phyloP scores from a whole-genome alignment of 1,140 invertebrate species.

The Drosophila orosa region DNA sequence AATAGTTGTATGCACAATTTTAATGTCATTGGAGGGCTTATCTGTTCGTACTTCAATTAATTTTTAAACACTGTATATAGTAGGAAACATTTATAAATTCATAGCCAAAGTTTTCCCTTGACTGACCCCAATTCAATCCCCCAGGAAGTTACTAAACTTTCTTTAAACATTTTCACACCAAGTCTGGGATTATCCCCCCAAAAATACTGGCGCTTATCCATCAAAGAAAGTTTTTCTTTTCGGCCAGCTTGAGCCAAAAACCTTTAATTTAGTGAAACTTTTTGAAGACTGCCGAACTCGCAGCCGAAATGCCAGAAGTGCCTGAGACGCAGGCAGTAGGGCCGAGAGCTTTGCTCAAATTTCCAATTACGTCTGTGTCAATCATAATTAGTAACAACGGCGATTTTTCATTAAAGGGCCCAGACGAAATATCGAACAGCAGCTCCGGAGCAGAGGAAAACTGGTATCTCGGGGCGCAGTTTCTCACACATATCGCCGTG shows the following conservation, averaged over 20 bases:
- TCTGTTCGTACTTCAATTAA: not conserved
- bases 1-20: not conserved
- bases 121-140: slow-evolving; percentile 23
- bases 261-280: slow-evolving; percentile 82
- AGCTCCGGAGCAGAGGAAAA: slow-evolving; percentile 19
- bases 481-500: slow-evolving; percentile 70
- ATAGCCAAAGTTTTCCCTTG: not conserved
- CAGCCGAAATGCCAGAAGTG: slow-evolving; percentile 22
- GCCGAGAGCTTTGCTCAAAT: slow-evolving; percentile 77
- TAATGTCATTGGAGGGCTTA: not conserved
- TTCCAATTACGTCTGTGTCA: slow-evolving; percentile 84
- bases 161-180: slow-evolving; percentile 69
- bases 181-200: slow-evolving; percentile 15
- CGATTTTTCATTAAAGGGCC: slow-evolving; percentile 81
- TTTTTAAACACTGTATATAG: not conserved
- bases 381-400: slow-evolving; percentile 84
- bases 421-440: slow-evolving; percentile 52
- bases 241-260: slow-evolving; percentile 65
- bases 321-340: slow-evolving; percentile 37
- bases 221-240: slow-evolving; percentile 76
- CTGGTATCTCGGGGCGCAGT: slow-evolving; percentile 42
- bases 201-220: slow-evolving; percentile 67
- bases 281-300: slow-evolving; percentile 73
- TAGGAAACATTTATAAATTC: not conserved
- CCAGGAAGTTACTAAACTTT: slow-evolving; percentile 57